These are phyloP conservation scores for Pogonomyrmex californicus DNA, from an alignment of 1,140 invertebrate genomes.

Conservation along the genomic window DNA sequence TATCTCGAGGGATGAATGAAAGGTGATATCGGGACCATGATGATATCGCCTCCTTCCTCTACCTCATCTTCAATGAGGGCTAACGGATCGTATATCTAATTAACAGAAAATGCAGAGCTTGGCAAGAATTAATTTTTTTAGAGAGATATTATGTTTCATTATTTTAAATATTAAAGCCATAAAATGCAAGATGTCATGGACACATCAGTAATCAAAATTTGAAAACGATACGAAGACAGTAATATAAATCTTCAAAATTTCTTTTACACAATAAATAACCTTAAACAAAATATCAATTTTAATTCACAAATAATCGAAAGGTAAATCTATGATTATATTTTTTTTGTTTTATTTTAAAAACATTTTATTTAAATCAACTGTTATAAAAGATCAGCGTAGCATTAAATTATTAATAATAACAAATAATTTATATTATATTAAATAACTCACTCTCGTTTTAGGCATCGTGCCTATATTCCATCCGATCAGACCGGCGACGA, in stretches of 20 bases:
- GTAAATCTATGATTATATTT: background rate
- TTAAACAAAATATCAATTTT: background rate
- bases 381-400: background rate
- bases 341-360: background rate
- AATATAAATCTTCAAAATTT: background rate
- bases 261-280: background rate
- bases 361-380: background rate
- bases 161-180: background rate
- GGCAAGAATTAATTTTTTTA: background rate
- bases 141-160: background rate
- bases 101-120: conserved; percentile 11
- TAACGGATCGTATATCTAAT: conserved; percentile 70
- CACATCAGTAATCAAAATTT: background rate
- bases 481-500: conserved; percentile 78
- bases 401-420: background rate
- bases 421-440: background rate
- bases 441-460: conserved; percentile 73
- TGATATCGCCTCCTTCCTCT: conserved; percentile 46
- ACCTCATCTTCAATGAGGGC: conserved; percentile 71
- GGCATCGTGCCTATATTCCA: conserved; percentile 75
- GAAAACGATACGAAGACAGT: background rate
- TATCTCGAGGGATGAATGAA: conserved; percentile 77
- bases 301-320: background rate
- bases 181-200: background rate
- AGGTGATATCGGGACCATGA: conserved; percentile 63